Percentiles rank a stretch among this genome's conserved stretches.
phyloP scores from a whole-genome alignment of 1,140 invertebrate genomes.

The Platyura marginata region DNA sequence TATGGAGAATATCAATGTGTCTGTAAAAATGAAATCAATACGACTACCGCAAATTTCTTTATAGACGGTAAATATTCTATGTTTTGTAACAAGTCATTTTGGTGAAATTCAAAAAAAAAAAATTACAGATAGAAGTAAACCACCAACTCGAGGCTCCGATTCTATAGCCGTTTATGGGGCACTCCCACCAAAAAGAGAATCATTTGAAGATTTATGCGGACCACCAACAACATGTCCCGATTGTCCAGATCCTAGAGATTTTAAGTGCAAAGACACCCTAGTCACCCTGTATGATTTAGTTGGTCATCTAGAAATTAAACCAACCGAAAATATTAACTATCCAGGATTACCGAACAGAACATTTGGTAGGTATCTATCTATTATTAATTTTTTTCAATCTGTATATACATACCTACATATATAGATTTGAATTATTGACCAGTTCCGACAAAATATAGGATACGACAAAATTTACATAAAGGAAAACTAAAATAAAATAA shows the following conservation, averaged over 20 bases:
- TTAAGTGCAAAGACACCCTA: constrained; percentile 37
- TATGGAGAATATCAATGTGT: constrained; percentile 62
- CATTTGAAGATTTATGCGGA: constrained; percentile 42
- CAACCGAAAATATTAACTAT: constrained; percentile 33
- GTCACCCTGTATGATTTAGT: constrained; percentile 31
- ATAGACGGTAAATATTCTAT: constrained; percentile 39
- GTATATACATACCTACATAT: too few relatives aligned
- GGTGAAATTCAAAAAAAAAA: too few relatives aligned
- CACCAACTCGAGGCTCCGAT: constrained; percentile 13
- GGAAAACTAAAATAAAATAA: too few relatives aligned
- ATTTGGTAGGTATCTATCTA: constrained; percentile 26
- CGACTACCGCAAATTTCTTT: constrained; percentile 54
- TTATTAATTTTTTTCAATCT: too few relatives aligned
- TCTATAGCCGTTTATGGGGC: constrained; percentile 29
- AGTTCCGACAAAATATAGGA: too few relatives aligned
- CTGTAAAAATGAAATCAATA: constrained; percentile 60
- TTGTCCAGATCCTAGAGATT: constrained; percentile 30
- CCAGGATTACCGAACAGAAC: constrained; percentile 33
- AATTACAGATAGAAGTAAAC: constrained; percentile 7
- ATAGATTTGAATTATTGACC: too few relatives aligned
- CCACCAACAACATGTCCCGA: constrained; percentile 25
- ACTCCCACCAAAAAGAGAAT: constrained; percentile 29
- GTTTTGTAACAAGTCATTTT: too few relatives aligned
- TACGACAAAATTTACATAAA: too few relatives aligned
- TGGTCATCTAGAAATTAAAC: constrained; percentile 31